Conservation (phyloP, 1,140 invertebrate genomes). For the Calycopis cecrops region DNA sequence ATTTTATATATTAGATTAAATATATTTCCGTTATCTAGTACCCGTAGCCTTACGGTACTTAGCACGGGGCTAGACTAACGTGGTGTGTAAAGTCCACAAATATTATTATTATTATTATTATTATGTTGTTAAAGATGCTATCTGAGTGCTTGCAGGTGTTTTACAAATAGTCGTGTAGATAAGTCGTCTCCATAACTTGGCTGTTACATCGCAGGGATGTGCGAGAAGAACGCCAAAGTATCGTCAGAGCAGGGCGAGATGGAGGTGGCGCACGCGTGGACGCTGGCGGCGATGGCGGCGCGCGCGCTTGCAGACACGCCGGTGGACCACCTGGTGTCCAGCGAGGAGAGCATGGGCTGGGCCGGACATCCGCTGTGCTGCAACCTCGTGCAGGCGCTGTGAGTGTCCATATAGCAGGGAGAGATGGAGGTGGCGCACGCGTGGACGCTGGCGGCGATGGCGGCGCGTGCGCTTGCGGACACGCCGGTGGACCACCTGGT, state of each 20-base stretch:
- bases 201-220: background rate
- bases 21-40: too few species aligned
- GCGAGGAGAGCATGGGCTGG: conserved; percentile 83
- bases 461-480: conserved; percentile 76
- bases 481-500: conserved; percentile 44
- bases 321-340: conserved; percentile 52
- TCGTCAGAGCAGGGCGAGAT: conserved; percentile 84
- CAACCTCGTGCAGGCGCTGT: conserved; percentile 89
- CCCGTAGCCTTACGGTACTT: too few species aligned
- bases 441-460: conserved; percentile 87
- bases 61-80: too few species aligned
- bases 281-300: conserved; percentile 83
- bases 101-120: too few species aligned
- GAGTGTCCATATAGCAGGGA: too few species aligned
- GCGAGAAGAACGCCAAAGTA: conserved; percentile 82
- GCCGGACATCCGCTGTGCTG: conserved; percentile 90
- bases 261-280: conserved; percentile 92
- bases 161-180: too few species aligned
- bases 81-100: too few species aligned
- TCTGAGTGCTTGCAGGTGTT: too few species aligned
- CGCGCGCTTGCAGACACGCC: conserved; percentile 69
- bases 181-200: too few species aligned
- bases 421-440: conserved; percentile 90
- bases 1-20: too few species aligned
- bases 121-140: too few species aligned